Evolutionary conservation across 1,140 invertebrate species (phyloP), one percentile per base, ranked within the genome.

Genomic region (Drosophila ohnishii): DNA sequence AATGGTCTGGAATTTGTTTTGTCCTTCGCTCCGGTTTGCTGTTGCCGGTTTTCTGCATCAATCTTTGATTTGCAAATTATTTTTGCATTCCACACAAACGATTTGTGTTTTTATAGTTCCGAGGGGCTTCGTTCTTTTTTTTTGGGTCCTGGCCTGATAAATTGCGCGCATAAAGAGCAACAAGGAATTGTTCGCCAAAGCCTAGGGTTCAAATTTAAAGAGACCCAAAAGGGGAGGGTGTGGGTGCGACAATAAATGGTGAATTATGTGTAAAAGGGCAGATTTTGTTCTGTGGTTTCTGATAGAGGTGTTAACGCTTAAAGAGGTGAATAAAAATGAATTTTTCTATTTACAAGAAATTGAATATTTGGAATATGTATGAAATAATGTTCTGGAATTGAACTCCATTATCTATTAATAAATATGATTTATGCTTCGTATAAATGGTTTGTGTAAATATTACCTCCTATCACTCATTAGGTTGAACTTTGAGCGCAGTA

Each of bases 71-170:
- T 55, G 67, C 72, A 81, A 81, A 80, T 80, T 72, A 81, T 81
- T 81, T 80, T 81, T 72, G 57, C 66, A 62, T 77, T 76, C 56
- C 80, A 66, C 70, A 65, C 60, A 73, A 77, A 47, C 74, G 82
- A 86, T 74, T 85, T 86, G 63, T 70, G 67, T 75, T 78, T 76
- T 85, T 81, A 75, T 87, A 53, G 64, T 75, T 55, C 37, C 45
- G 25, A 61, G 53, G 63, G 53, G 37, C 65, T 67, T 30, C 32
- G 22, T 39, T n/a, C n/a, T n/a, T n/a, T 14, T 34, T 14, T 72
- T 47, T 78, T 32, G 19, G 58, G 64, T 56, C 25, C 62, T 30
- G n/a, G 28, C 44, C 74, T 75, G 71, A 87, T 61, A 87, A 83
- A 86, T 82, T 75, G 65, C 40, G 48, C 57, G 69, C 57, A 76